A percentile compares a stretch with the other conserved stretches of the same genome.
Evolutionary conservation across 1,140 invertebrate species (phyloP).

Genomic region (Triops cancriformis): DNA sequence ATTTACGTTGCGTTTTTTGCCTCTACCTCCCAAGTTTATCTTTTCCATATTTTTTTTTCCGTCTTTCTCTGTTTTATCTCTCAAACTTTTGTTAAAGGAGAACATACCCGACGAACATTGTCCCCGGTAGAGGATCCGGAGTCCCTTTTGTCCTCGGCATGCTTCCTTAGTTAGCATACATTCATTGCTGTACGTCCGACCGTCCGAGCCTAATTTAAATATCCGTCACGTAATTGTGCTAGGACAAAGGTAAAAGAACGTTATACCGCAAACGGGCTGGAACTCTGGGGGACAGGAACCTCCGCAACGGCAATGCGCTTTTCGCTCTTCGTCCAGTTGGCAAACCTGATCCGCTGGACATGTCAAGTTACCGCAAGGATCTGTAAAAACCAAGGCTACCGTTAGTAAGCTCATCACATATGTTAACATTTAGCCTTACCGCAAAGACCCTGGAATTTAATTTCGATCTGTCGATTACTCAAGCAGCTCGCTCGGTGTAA

Average conservation of each 20-base stretch:
- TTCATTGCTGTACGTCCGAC: slow-evolving; percentile 47
- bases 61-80: neutral
- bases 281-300: slow-evolving; percentile 50
- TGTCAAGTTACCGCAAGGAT: slow-evolving; percentile 65
- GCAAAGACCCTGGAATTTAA: slow-evolving; percentile 80
- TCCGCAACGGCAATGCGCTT: slow-evolving; percentile 68
- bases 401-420: too few relatives aligned
- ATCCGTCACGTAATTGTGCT: slow-evolving; percentile 30
- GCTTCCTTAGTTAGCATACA: slow-evolving; percentile 45
- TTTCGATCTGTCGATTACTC: slow-evolving; percentile 61
- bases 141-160: slow-evolving; percentile 38
- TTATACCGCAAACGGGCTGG: slow-evolving; percentile 45
- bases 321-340: slow-evolving; percentile 65
- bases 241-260: slow-evolving; percentile 45
- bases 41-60: neutral
- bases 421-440: slow-evolving; percentile 45
- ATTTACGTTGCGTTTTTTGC: neutral
- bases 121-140: slow-evolving; percentile 65
- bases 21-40: neutral
- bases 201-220: slow-evolving; percentile 29
- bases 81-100: neutral
- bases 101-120: slow-evolving; percentile 63
- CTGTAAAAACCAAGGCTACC: slow-evolving; percentile 43
- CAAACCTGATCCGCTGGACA: slow-evolving; percentile 74
- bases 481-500: slow-evolving; percentile 66